Base-by-base conservation (phyloP, 64 coral and sea anemone species). In the Orbicella faveolata region DNA sequence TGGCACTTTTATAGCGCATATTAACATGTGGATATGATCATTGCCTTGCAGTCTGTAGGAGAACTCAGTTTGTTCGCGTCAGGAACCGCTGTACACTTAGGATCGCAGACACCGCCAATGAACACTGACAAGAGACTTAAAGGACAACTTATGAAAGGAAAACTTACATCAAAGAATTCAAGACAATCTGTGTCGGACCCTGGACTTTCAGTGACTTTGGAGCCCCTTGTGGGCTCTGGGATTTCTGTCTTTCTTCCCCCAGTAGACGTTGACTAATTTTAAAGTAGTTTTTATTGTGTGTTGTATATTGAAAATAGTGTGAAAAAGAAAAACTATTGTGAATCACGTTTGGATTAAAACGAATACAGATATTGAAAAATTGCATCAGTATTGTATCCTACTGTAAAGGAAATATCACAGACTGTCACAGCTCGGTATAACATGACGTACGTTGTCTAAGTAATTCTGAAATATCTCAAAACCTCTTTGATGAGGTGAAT, bases 71-170 rank as follows among this genome's bases (percentile, higher is more conserved):
- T 92, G 21, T 73, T 78, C 12, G 90, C 90, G n/a, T 84, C 90
- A 68, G 90, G 90, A 9, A 75, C 76, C 4, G 83, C 83, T 33
- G 83, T 92, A 30, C 78, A 53, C 21, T 37, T 86, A 20, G 90
- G 86, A 75, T 75, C 83, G 39, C 83, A 84, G 35, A 55, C 83
- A 8, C 84, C 54, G 67, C 75, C 61, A 57, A 0, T 72, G 30
- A 70, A 16, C 17, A 23, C 82, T 15, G 35, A 76, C 55, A 68
- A 80, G 54, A 87, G 53, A 51, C 73, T 41, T 16, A 75, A 61
- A 59, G 83, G 90, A 23, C 90, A 92, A 9, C 86, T 92, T 19
- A 36, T 92, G 2, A 86, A 82, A 67, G 83, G 90, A n/a, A 92
- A 87, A 23, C 75, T 92, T 17, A 9, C 73, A 26, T 21, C 73